phyloP scores from a whole-genome alignment of 2,888 invertebrate species.

The Lordiphosa fenestrarum region DNA sequence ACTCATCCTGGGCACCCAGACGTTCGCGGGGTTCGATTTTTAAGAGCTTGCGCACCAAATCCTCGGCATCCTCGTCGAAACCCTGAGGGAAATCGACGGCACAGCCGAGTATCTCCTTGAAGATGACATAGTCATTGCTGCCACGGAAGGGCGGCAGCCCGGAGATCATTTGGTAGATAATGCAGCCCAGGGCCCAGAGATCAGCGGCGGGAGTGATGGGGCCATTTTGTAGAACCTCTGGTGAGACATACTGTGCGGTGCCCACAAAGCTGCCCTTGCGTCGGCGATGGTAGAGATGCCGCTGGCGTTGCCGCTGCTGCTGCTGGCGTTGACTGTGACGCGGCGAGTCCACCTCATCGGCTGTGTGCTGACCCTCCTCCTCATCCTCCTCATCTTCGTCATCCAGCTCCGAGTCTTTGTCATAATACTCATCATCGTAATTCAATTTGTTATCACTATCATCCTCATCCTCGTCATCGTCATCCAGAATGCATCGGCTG shows the following conservation, averaged over 20 bases:
- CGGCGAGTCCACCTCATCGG: slow-evolving; percentile 50
- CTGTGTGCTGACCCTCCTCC: slow-evolving; percentile 11
- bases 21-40: slow-evolving; percentile 90
- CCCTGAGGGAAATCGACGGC: slow-evolving; percentile 96
- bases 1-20: slow-evolving; percentile 88
- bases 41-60: slow-evolving; percentile 92
- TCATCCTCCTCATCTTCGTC: slow-evolving; percentile 37
- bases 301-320: slow-evolving; percentile 76
- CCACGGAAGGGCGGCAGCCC: slow-evolving; percentile 96
- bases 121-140: slow-evolving; percentile 96
- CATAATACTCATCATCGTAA: slow-evolving; percentile 54
- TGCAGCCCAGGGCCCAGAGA: slow-evolving; percentile 98
- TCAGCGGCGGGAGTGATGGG: slow-evolving; percentile 90
- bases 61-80: slow-evolving; percentile 91
- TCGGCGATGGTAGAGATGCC: slow-evolving; percentile 80
- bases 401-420: slow-evolving; percentile 41
- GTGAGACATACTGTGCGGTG: slow-evolving; percentile 99
- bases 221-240: slow-evolving; percentile 93
- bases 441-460: slow-evolving; percentile 55
- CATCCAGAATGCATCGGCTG: slow-evolving; percentile 25
- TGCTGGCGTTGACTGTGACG: slow-evolving; percentile 32
- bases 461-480: slow-evolving; percentile 37
- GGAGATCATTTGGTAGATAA: slow-evolving; percentile 97
- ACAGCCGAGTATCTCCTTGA: slow-evolving; percentile 95
- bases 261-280: slow-evolving; percentile 93